Percentiles rank a stretch among this genome's conserved stretches.
Evolutionary conservation across 2,888 invertebrate species (phyloP).

Genomic region (Bursaphelenchus okinawaensis): DNA sequence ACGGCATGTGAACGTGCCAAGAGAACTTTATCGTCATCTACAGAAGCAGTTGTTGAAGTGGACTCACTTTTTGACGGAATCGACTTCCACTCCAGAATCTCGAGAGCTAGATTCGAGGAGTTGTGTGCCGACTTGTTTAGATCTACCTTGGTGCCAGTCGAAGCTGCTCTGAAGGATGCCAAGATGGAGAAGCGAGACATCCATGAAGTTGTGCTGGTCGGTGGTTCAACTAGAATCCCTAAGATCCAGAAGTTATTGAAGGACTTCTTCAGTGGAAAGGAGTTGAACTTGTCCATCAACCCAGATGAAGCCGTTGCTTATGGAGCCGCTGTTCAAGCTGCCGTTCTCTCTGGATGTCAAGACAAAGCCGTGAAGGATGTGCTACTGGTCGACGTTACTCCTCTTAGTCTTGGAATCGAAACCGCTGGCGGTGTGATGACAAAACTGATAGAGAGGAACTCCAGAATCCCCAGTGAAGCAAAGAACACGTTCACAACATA

Average conservation of each 20-base stretch:
- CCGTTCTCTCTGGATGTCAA: conserved; percentile 62
- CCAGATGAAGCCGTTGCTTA: conserved; percentile 99
- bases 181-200: conserved; percentile 61
- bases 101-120: conserved; percentile 86
- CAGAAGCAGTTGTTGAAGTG: conserved; percentile 71
- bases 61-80: conserved; percentile 88
- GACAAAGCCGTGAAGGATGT: conserved; percentile 25
- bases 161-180: conserved; percentile 70
- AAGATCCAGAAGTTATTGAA: conserved; percentile 77
- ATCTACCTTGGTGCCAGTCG: conserved; percentile 72
- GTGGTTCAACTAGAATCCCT: conserved; percentile 79
- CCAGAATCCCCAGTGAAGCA: conserved; percentile 59
- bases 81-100: conserved; percentile 92
- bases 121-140: conserved; percentile 33
- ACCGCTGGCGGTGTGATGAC: conserved; percentile 91
- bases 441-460: conserved; percentile 71
- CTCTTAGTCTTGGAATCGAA: conserved; percentile 65
- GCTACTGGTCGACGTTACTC: conserved; percentile 24
- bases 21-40: conserved; percentile 64
- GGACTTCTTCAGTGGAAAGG: conserved; percentile 78
- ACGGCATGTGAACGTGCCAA: conserved; percentile 75
- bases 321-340: conserved; percentile 95
- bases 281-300: conserved; percentile 68
- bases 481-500: conserved; percentile 73
- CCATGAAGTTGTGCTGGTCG: conserved; percentile 69